Conservation (phyloP, 2,797 vertebrate genomes). For the Muscicapa comitata region DNA sequence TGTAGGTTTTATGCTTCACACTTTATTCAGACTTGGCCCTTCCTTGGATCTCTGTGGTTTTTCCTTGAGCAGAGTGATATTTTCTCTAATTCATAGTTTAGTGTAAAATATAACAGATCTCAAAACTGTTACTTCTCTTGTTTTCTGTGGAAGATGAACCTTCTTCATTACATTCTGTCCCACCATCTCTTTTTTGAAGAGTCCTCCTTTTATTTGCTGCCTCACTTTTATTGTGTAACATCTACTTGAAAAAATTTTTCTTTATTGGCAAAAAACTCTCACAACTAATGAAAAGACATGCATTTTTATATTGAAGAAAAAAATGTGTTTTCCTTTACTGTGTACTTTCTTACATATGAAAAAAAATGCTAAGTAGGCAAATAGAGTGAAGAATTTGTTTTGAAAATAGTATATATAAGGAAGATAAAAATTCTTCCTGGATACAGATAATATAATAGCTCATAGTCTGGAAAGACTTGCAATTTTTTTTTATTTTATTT, state of each 20-base stretch:
- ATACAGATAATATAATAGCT: background rate
- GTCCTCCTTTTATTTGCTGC: background rate
- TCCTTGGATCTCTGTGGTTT: background rate
- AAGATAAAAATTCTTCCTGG: background rate
- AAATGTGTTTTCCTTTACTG: background rate
- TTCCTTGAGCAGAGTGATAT: background rate
- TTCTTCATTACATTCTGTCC: background rate
- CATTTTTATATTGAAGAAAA: background rate
- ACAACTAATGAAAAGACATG: background rate
- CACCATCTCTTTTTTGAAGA: conserved; percentile 4
- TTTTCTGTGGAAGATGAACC: background rate
- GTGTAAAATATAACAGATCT: conserved; percentile 20
- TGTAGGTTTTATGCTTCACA: background rate
- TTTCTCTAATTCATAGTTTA: background rate
- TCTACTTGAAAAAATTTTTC: background rate
- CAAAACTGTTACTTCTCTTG: background rate
- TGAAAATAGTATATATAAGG: background rate
- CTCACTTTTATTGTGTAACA: background rate
- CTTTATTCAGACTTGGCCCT: background rate
- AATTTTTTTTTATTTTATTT: background rate
- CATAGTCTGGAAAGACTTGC: background rate
- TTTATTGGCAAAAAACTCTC: background rate
- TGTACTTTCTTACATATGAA: background rate
- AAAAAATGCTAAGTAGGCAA: background rate
- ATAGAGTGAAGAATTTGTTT: background rate